Percentiles rank a stretch among this genome's conserved stretches.
phyloP scores from a whole-genome alignment of 2,113 vertebrate species.

The Gobio gobio region DNA sequence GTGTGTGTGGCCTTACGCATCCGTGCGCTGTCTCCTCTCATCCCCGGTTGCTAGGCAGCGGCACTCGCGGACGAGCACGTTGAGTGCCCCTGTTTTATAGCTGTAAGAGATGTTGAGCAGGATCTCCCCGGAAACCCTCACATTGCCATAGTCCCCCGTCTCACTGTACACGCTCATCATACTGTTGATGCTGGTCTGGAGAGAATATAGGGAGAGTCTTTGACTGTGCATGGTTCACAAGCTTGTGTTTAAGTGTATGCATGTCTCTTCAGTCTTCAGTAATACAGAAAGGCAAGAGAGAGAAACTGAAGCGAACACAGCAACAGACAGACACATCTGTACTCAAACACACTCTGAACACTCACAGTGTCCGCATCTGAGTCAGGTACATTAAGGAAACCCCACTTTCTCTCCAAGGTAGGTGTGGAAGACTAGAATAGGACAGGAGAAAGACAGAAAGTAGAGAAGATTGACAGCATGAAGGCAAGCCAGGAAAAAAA shows the following conservation, averaged over 20 bases:
- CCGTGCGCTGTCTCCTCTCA: conserved; percentile 91
- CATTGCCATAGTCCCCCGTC: conserved; percentile 93
- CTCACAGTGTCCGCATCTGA: conserved; percentile 97
- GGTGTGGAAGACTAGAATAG: conserved; percentile 83
- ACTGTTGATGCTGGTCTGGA: conserved; percentile 94
- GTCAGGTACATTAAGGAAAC: conserved; percentile 91
- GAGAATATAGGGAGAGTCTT: conserved; percentile 2
- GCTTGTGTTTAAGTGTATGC: not conserved
- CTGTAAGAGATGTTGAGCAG: conserved; percentile 90
- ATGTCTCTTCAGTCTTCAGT: not conserved
- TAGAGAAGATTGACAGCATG: not conserved
- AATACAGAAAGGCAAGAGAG: not conserved
- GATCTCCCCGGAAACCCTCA: conserved; percentile 93
- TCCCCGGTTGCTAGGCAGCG: conserved; percentile 91
- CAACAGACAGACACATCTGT: conserved; percentile 32
- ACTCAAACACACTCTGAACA: conserved; percentile 61
- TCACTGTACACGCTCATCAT: conserved; percentile 96
- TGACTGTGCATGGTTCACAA: not conserved
- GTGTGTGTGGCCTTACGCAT: conserved; percentile 82
- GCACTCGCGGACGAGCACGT: conserved; percentile 90
- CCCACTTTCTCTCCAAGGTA: conserved; percentile 89
- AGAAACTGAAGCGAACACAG: conserved; percentile 10
- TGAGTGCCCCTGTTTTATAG: conserved; percentile 95
- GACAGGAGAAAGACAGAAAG: conserved; percentile 53
- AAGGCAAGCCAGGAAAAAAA: not conserved